Evolutionary conservation across 1,140 invertebrate species (phyloP).

Genomic region (Drosophila nannoptera): DNA sequence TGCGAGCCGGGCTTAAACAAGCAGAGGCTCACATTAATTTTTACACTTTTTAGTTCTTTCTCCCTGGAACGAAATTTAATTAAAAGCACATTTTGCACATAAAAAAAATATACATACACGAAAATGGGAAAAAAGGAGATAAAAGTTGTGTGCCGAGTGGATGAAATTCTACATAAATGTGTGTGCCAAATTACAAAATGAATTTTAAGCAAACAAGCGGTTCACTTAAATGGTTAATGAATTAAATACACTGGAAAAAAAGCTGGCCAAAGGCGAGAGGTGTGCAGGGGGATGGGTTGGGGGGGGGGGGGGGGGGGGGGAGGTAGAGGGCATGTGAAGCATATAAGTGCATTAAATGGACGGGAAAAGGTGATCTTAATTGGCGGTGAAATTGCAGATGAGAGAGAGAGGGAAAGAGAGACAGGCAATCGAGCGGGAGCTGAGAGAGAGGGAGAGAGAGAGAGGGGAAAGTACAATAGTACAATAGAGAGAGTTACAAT

Average conservation of each 20-base stretch:
- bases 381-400: too few species aligned
- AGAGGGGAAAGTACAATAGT: too few species aligned
- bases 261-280: background rate
- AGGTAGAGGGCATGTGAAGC: background rate
- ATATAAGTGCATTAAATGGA: too few species aligned
- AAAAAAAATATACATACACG: background rate
- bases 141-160: conserved; percentile 14
- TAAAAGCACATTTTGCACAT: conserved; percentile 44
- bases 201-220: conserved; percentile 22
- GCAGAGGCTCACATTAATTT: conserved; percentile 9
- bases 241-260: conserved; percentile 13
- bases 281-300: background rate
- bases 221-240: conserved; percentile 27
- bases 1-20: conserved; percentile 10
- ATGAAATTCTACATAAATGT: conserved; percentile 33
- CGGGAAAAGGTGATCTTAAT: too few species aligned
- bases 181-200: conserved; percentile 31
- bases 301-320: background rate
- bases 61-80: conserved; percentile 37
- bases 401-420: too few species aligned
- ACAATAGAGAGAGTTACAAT: too few species aligned
- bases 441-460: too few species aligned
- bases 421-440: too few species aligned
- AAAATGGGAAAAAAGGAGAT: background rate
- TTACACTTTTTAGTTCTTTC: conserved; percentile 19